Conservation (phyloP, 2,113 vertebrate species). For the Scytalopus superciliaris region DNA sequence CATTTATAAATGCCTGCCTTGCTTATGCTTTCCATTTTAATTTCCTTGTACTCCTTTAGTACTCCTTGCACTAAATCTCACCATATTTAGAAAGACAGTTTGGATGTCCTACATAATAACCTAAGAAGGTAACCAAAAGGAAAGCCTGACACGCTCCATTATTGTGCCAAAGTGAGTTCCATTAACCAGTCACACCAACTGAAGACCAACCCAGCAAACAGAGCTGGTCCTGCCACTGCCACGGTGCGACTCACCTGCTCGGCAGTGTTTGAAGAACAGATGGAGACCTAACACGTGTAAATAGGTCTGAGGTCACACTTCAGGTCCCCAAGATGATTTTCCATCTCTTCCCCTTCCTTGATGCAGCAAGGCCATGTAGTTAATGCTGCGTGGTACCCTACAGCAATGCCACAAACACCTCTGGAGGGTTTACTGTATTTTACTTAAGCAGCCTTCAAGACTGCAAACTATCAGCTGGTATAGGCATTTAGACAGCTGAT, state of each 20-base stretch:
- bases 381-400: accelerated
- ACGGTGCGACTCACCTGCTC: accelerated
- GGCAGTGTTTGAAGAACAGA: background rate
- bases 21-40: conserved; percentile 45
- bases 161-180: background rate
- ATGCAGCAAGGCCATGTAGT: accelerated
- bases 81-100: conserved; percentile 1
- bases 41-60: conserved; percentile 23
- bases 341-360: background rate
- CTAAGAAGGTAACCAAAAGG: background rate
- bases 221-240: background rate
- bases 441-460: background rate
- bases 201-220: background rate
- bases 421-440: background rate
- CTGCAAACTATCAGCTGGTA: background rate
- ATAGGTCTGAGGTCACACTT: background rate
- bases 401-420: background rate
- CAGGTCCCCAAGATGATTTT: background rate
- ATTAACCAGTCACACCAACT: background rate
- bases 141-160: background rate
- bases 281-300: background rate
- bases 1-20: conserved; percentile 60
- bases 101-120: background rate
- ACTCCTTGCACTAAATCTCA: conserved; percentile 25
- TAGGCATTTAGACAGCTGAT: background rate